Evolutionary conservation across 2,888 invertebrate species (phyloP), one percentile per base, ranked within the genome.

Genomic region (Eupithecia insigniata): DNA sequence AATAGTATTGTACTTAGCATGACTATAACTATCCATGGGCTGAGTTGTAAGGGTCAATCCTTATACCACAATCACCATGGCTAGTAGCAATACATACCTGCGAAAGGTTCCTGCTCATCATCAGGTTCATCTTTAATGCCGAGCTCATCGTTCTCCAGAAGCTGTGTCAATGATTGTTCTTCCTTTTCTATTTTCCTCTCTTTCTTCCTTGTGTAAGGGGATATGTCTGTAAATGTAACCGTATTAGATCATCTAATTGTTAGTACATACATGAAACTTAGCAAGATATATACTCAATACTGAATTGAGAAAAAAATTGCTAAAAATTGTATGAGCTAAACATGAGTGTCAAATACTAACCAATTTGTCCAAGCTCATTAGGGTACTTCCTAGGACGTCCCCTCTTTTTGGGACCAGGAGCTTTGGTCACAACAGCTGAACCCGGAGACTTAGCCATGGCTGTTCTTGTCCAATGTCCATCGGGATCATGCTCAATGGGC

Each of bases 301-400:
- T n/a, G n/a, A n/a, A n/a, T n/a, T n/a, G 3, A 22, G 12, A 22
- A 51, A 51, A 8, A 51, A 51, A 22, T 2, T 46, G 51, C 3
- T 22, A 22, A 51, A n/a, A 51, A 2, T 46, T 46, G n/a, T 22
- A 22, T 10, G 10, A 60, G 28, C 18, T 18, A 30, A 18, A 18
- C 7, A 60, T 30, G 1, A 60, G 4, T 30, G 8, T 16, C 4
- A 16, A 18, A 30, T 30, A 68, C 68, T 22, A 82, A 94, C 94
- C 90, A 75, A 94, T 94, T 76, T 91, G 87, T 12, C 94, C 94
- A 62, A 91, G 91, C 69, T 92, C 89, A 86, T 94, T 92, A 2
- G 93, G 94, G 80, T 94, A 94, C 76, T 94, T 94, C 72, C 94
- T 83, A 12, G 94, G 94, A 1, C 94, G 83, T 1, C 94, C 94